These are phyloP conservation scores for Drosophila paramelanica DNA, from an alignment of 2,888 invertebrate species.

Conservation along the genomic window DNA sequence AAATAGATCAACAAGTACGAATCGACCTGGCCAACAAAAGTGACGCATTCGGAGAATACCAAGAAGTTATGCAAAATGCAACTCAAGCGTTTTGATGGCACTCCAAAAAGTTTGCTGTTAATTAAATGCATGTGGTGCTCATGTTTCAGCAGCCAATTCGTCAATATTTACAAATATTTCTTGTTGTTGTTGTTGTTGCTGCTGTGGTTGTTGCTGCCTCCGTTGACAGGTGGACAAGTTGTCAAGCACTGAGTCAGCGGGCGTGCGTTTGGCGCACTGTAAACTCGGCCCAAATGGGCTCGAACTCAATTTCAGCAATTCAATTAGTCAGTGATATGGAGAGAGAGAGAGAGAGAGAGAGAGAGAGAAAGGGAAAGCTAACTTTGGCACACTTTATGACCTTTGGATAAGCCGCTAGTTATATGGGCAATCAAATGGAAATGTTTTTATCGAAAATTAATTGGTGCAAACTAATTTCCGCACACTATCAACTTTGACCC, in stretches of 20 bases:
- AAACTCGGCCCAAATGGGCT: constrained; percentile 30
- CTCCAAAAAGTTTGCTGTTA: constrained; percentile 29
- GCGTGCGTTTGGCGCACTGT: background rate
- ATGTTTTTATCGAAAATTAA: constrained; percentile 47
- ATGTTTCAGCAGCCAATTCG: constrained; percentile 27
- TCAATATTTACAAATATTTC: constrained; percentile 50
- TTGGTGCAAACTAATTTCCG: constrained; percentile 57
- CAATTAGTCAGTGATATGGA: constrained; percentile 38
- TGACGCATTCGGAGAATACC: constrained; percentile 51
- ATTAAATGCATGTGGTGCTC: constrained; percentile 40
- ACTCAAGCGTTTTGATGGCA: constrained; percentile 30
- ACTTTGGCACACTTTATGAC: constrained; percentile 5
- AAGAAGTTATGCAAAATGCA: constrained; percentile 55
- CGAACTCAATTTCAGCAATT: constrained; percentile 48
- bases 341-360: background rate
- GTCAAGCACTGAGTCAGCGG: constrained; percentile 42
- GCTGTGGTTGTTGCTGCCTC: background rate
- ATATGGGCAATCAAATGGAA: constrained; percentile 44
- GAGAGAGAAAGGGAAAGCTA: background rate
- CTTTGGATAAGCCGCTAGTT: constrained; percentile 18
- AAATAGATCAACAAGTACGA: constrained; percentile 31
- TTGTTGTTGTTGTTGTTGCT: constrained; percentile 6
- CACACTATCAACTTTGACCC: constrained; percentile 18
- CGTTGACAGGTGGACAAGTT: constrained; percentile 43
- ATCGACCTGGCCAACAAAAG: background rate